A percentile compares a stretch with the other conserved stretches of the same genome.
These are phyloP conservation scores for Discoglossus pictus DNA, from an alignment of 2,797 vertebrate species.

Conservation along the genomic window DNA sequence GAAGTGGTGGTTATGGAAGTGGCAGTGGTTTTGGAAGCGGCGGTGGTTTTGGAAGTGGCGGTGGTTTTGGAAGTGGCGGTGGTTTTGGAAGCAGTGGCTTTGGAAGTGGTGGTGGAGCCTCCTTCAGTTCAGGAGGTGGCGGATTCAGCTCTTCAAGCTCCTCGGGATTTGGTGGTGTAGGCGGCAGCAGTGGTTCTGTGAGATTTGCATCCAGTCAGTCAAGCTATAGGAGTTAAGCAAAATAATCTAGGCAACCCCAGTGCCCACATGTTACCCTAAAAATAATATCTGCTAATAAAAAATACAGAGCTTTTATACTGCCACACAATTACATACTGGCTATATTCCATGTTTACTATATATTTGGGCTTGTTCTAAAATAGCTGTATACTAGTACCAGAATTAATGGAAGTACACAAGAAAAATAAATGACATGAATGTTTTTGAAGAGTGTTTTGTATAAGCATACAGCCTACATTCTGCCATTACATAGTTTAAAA, in stretches of 20 bases:
- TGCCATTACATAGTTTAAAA: too few species aligned
- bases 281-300: conserved; percentile 7
- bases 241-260: background rate
- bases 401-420: background rate
- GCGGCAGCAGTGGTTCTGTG: conserved; percentile 8
- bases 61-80: background rate
- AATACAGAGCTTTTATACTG: background rate
- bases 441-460: too few species aligned
- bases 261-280: background rate
- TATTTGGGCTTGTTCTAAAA: background rate
- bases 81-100: conserved; percentile 7
- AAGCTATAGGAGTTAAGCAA: conserved; percentile 40
- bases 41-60: background rate
- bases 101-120: background rate
- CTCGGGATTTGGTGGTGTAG: conserved; percentile 18
- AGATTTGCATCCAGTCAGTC: conserved; percentile 35
- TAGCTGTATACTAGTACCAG: background rate
- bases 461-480: too few species aligned
- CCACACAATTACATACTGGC: conserved; percentile 2
- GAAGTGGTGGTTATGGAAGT: background rate
- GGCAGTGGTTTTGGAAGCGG: conserved; percentile 18
- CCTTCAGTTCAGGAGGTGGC: conserved; percentile 1
- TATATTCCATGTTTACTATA: background rate
- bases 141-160: conserved; percentile 26
- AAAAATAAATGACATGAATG: background rate